Evolutionary conservation across 2,113 vertebrate species (phyloP).

Genomic region (Colossoma macropomum): DNA sequence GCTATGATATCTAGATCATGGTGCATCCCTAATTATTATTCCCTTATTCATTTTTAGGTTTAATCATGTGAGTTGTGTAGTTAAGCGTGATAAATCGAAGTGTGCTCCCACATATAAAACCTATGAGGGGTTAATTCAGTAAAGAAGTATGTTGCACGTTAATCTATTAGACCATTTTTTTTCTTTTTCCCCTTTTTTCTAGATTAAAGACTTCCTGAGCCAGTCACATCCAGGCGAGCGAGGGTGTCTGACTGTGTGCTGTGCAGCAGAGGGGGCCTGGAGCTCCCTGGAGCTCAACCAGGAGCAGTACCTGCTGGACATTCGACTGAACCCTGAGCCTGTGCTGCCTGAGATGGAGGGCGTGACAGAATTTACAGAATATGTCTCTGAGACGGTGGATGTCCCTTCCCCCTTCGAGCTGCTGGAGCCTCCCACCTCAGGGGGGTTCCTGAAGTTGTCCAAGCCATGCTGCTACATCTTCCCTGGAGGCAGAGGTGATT

Average conservation of each 20-base stretch:
- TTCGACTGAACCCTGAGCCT: slow-evolving; percentile 87
- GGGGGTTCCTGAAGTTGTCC: slow-evolving; percentile 96
- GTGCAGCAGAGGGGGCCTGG: slow-evolving; percentile 90
- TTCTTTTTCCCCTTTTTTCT: slow-evolving; percentile 54
- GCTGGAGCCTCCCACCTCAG: slow-evolving; percentile 95
- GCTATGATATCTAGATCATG: too few relatives aligned
- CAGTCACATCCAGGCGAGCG: slow-evolving; percentile 77
- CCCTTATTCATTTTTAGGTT: too few relatives aligned
- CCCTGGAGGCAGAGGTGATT: slow-evolving; percentile 95
- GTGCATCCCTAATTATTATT: too few relatives aligned
- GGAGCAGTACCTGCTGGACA: slow-evolving; percentile 80
- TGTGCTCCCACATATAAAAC: too few relatives aligned
- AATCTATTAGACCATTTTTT: neutral
- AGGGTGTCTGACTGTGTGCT: slow-evolving; percentile 88
- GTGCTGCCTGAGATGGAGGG: slow-evolving; percentile 91
- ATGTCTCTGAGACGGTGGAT: slow-evolving; percentile 93
- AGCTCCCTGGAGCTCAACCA: slow-evolving; percentile 85
- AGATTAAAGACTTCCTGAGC: slow-evolving; percentile 87
- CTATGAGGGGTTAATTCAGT: too few relatives aligned
- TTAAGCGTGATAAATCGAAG: too few relatives aligned
- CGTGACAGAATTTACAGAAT: slow-evolving; percentile 92
- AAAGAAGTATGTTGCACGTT: too few relatives aligned
- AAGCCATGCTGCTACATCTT: slow-evolving; percentile 99
- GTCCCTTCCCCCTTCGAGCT: slow-evolving; percentile 95
- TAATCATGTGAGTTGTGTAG: too few relatives aligned